Evolutionary conservation across 2,888 invertebrate genomes (phyloP), one percentile per base, ranked within the genome.

Genomic region (Clepsis dumicolana): DNA sequence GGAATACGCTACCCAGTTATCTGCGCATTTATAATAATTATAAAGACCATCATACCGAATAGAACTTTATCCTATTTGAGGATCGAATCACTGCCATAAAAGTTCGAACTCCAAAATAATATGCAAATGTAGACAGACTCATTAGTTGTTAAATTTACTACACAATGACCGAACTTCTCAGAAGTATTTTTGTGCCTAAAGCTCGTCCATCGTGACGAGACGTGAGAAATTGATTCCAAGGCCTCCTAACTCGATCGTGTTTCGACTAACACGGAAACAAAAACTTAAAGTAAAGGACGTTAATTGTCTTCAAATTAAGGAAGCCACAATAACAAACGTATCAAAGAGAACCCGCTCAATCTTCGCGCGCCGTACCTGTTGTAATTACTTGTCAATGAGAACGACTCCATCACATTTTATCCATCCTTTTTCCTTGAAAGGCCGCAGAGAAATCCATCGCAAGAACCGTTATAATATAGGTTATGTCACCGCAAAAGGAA

Each of bases 401-500:
- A 69, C 64, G 65, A 65, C 65, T 54, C 48, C 21, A 48, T 53
- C 61, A 10, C 57, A 41, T 50, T 35, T 35, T 35, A 32, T 38
- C 44, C 14, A 41, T 41, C 41, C 16, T 44, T 64, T 66, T 70
- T 67, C 73, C 73, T 71, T 77, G 76, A 72, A 70, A 63, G 32
- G 63, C 74, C 73, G 73, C 74, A 74, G 76, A 81, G 81, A 81
- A 81, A 83, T 83, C 83, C 80, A 82, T 84, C 79, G 72, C 66
- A 73, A 74, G 72, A 77, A 81, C 88, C 86, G 89, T 88, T 89
- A 86, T 82, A 84, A 85, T 83, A 88, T 86, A 76, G 86, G 85
- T 86, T 86, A 86, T 85, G 86, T 88, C 86, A 84, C 87, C 87
- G 80, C 84, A 85, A 81, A 89, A 83, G 88, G 77, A 74, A 78